phyloP scores from a whole-genome alignment of 2,797 vertebrate species.

The Streptopelia turtur region DNA sequence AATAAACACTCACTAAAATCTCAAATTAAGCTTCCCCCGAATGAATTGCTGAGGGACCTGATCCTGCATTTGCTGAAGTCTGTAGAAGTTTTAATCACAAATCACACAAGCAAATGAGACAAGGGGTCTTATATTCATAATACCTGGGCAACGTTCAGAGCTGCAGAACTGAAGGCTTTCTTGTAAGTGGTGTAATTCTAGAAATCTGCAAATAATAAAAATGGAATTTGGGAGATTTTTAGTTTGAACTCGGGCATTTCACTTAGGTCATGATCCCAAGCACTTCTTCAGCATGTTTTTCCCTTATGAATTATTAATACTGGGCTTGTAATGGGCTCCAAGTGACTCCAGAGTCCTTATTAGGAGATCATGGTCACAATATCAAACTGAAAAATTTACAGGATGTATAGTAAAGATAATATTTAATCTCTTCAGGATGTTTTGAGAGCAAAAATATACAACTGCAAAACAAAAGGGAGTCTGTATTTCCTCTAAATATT shows the following conservation, averaged over 20 bases:
- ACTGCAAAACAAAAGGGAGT: neutral
- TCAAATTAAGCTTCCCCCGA: slow-evolving; percentile 38
- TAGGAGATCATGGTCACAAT: slow-evolving; percentile 64
- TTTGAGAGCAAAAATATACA: neutral
- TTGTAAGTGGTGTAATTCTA: slow-evolving; percentile 54
- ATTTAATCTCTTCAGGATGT: neutral
- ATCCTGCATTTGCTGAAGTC: slow-evolving; percentile 30
- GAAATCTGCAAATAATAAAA: slow-evolving; percentile 66
- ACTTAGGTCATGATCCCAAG: slow-evolving; percentile 68
- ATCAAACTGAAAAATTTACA: slow-evolving; percentile 44
- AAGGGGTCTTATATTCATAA: slow-evolving; percentile 15
- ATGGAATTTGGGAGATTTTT: slow-evolving; percentile 50
- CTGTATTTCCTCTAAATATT: neutral
- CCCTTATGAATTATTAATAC: slow-evolving; percentile 77
- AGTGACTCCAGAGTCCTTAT: slow-evolving; percentile 63
- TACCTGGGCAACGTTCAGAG: neutral
- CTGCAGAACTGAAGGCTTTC: slow-evolving; percentile 20
- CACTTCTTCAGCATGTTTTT: slow-evolving; percentile 53
- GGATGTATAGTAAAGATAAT: neutral
- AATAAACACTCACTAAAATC: slow-evolving; percentile 60
- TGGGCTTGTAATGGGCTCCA: slow-evolving; percentile 40
- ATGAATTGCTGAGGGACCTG: slow-evolving; percentile 38
- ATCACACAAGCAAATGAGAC: slow-evolving; percentile 26
- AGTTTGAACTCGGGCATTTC: slow-evolving; percentile 47
- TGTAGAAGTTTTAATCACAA: slow-evolving; percentile 41